These are phyloP conservation scores for Zaprionus lachaisei DNA, from an alignment of 1,140 invertebrate species.

Conservation along the genomic window DNA sequence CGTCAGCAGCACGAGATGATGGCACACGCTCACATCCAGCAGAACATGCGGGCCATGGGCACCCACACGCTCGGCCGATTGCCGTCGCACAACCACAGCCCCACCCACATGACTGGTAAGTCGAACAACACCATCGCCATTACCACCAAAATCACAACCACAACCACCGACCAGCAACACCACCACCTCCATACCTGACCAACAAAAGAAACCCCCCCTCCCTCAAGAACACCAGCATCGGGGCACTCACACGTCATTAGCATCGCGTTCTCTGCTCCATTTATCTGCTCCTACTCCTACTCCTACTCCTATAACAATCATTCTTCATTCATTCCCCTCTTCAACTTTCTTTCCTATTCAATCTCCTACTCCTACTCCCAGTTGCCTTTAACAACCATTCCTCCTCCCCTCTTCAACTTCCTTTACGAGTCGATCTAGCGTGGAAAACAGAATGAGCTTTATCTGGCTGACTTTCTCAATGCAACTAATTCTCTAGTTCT, in stretches of 20 bases:
- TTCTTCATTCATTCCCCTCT: too few relatives aligned
- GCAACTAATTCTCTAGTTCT: too few relatives aligned
- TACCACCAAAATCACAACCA: slow-evolving; percentile 1
- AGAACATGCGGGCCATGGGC: slow-evolving; percentile 85
- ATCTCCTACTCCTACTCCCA: too few relatives aligned
- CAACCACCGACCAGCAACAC: slow-evolving; percentile 2
- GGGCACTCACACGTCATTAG: slow-evolving; percentile 22
- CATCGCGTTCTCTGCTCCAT: background rate
- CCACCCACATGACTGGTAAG: slow-evolving; percentile 84
- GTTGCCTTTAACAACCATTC: too few relatives aligned
- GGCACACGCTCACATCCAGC: slow-evolving; percentile 83
- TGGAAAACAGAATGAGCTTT: too few relatives aligned
- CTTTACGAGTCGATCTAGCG: too few relatives aligned
- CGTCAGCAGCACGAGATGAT: slow-evolving; percentile 84
- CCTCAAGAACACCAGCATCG: slow-evolving; percentile 22
- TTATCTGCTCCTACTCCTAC: background rate
- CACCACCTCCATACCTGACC: background rate
- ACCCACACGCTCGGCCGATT: slow-evolving; percentile 86
- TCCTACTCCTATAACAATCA: too few relatives aligned
- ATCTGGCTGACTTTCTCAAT: too few relatives aligned
- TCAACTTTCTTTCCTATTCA: too few relatives aligned
- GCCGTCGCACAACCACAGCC: slow-evolving; percentile 86
- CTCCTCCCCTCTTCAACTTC: too few relatives aligned
- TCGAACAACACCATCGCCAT: slow-evolving; percentile 12
- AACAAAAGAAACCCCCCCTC: slow-evolving; percentile 6